Evolutionary conservation across 2,797 vertebrate species (phyloP).

Genomic region (Distichodus sexfasciatus): DNA sequence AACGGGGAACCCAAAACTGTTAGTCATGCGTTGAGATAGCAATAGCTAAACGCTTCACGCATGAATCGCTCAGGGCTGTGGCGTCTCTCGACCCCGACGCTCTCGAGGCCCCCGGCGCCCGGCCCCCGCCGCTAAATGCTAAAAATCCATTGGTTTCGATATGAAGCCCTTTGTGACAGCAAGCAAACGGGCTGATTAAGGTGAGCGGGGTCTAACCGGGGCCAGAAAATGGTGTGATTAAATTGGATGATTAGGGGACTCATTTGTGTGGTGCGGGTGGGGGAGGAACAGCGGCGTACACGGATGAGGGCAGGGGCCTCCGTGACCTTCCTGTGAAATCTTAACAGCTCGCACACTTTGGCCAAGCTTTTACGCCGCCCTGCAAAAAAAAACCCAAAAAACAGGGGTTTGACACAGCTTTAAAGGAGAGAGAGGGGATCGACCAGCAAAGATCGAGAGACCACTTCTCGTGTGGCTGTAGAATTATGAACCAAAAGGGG

Average conservation of each 20-base stretch:
- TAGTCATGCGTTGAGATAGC: slow-evolving; percentile 65
- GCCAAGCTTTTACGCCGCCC: slow-evolving; percentile 19
- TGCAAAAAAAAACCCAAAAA: no score
- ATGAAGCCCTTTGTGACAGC: slow-evolving; percentile 60
- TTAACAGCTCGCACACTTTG: slow-evolving; percentile 38
- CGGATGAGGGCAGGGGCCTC: slow-evolving; percentile 44
- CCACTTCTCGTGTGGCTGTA: slow-evolving; percentile 62
- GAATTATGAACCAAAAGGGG: slow-evolving; percentile 63
- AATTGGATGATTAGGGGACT: slow-evolving; percentile 62
- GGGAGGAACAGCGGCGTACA: slow-evolving; percentile 54
- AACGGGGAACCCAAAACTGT: slow-evolving; percentile 61
- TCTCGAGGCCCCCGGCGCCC: slow-evolving; percentile 31
- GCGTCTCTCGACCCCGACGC: slow-evolving; percentile 41
- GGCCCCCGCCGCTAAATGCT: slow-evolving; percentile 54
- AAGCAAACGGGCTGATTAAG: slow-evolving; percentile 57
- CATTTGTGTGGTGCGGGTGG: slow-evolving; percentile 59
- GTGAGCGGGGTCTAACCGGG: slow-evolving; percentile 47
- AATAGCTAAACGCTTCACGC: slow-evolving; percentile 64
- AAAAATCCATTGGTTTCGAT: slow-evolving; percentile 66
- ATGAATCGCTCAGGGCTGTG: slow-evolving; percentile 49
- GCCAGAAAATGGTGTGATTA: slow-evolving; percentile 62
- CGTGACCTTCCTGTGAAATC: slow-evolving; percentile 54
- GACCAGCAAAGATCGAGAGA: slow-evolving; percentile 33
- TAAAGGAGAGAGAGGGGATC: neutral
- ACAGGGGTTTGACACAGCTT: slow-evolving; percentile 5